Base-by-base conservation (phyloP, 2,113 vertebrate genomes). In the Zapus hudsonius region DNA sequence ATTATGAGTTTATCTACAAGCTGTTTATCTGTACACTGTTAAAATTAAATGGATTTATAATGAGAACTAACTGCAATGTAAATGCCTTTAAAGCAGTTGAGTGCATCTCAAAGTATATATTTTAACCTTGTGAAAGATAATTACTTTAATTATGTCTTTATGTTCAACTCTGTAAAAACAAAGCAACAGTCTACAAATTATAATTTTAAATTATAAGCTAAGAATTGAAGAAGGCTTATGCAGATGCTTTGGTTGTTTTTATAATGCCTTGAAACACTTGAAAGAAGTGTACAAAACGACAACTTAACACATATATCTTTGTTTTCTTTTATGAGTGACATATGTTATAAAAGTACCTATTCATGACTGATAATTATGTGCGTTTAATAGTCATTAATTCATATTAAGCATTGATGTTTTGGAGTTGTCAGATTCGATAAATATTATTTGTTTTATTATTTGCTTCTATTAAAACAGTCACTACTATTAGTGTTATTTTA, bases 121-220 rank as follows among this genome's bases (percentile, higher is more conserved):
- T 79, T 91, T 70, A 59, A 94, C 22, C 57, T 88, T 91, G 33
- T 88, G 27, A 91, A 88, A 86, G 36, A 69, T 47, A 95, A 78
- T 91, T 90, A 29, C 7, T n/a, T 57, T 74, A 42, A 52, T 47
- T 70, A 47, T 44, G 20, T 25, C 74, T 94, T 80, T 75, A 7
- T 6, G 47, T 92, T 79, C 3, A 40, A 90, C 13, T 85, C 22
- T 82, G 12, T 59, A 81, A 40, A 74, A 66, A 59, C 17, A 73
- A 67, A 86, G 27, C 5, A 31, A 59, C 57, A 40, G 2, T 11
- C 31, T 90, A 47, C 91, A 86, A 87, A 76, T 17, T 57, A 3
- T 61, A 5, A 3, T 76, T 16, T 11, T 64, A 1, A 11, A 20
- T 38, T 82, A 10, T 33, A 66, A 33, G 7, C 40, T 40, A 3